Evolutionary conservation across 2,113 vertebrate genomes (phyloP).

Genomic region (Nymphicus hollandicus): DNA sequence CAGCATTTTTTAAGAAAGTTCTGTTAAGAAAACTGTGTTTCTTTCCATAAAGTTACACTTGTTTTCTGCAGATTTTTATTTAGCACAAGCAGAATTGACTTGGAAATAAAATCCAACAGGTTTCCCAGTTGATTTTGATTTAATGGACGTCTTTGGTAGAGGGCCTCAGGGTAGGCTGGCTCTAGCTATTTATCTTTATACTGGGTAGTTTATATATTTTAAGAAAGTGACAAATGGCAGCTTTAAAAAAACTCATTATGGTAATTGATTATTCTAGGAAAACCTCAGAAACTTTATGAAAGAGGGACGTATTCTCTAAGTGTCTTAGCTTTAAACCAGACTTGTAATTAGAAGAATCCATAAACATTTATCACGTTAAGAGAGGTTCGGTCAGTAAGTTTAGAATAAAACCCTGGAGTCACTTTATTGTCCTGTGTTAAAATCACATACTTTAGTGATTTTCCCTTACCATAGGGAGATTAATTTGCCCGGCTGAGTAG

Average conservation of each 20-base stretch:
- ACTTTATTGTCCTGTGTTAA: conserved; percentile 59
- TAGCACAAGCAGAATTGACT: conserved; percentile 43
- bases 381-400: conserved; percentile 58
- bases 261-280: conserved; percentile 81
- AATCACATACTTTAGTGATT: conserved; percentile 59
- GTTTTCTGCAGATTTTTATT: conserved; percentile 21
- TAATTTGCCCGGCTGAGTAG: conserved; percentile 49
- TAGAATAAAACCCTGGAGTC: conserved; percentile 58
- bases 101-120: conserved; percentile 72
- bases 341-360: conserved; percentile 79
- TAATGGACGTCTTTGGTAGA: conserved; percentile 65
- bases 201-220: conserved; percentile 78
- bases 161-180: conserved; percentile 56
- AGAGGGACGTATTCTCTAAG: conserved; percentile 67
- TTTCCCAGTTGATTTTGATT: conserved; percentile 75
- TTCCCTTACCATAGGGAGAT: conserved; percentile 44
- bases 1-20: not conserved
- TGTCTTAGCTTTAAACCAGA: conserved; percentile 74
- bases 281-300: conserved; percentile 74
- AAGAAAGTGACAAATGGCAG: conserved; percentile 80
- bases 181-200: conserved; percentile 77
- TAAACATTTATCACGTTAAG: conserved; percentile 77
- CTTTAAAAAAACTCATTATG: conserved; percentile 81
- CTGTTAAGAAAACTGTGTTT: not conserved
- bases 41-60: not conserved